A percentile compares a stretch with the other conserved stretches of the same genome.
phyloP scores from a whole-genome alignment of 92 coral and sea anemone species.

The Parazoanthus darwini region DNA sequence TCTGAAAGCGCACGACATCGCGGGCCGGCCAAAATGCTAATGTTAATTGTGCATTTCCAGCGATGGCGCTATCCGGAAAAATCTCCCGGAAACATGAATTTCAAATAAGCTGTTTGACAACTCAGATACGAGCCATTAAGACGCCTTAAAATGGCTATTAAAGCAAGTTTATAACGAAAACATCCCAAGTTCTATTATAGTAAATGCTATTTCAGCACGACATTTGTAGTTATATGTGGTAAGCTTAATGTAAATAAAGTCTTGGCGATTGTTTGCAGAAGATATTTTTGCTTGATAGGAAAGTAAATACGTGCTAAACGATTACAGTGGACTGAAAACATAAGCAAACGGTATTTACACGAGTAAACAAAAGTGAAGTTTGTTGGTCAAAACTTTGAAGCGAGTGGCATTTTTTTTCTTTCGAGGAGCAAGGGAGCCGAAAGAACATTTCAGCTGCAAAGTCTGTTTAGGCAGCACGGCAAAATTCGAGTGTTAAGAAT shows the following conservation, averaged over 20 bases:
- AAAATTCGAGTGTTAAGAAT: background rate
- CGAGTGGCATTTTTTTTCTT: background rate
- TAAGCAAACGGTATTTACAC: constrained; percentile 38
- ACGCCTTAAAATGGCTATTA: constrained; percentile 81
- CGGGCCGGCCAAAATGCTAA: constrained; percentile 48
- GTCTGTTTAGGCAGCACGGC: background rate
- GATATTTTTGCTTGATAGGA: constrained; percentile 71
- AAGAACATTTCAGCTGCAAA: background rate
- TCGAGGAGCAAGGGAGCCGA: background rate
- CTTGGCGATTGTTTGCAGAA: constrained; percentile 67
- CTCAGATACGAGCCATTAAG: constrained; percentile 67
- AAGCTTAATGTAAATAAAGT: constrained; percentile 66
- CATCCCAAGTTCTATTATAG: constrained; percentile 80
- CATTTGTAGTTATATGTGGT: constrained; percentile 62
- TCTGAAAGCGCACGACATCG: background rate
- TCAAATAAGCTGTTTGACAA: constrained; percentile 63
- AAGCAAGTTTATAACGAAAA: constrained; percentile 86
- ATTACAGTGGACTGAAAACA: constrained; percentile 37
- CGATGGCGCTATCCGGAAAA: constrained; percentile 67
- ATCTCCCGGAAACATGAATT: constrained; percentile 61
- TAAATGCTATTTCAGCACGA: constrained; percentile 58
- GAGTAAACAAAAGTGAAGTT: constrained; percentile 22
- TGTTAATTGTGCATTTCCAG: constrained; percentile 35
- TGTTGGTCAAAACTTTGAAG: constrained; percentile 22
- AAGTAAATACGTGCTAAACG: constrained; percentile 60